A percentile compares a stretch with the other conserved stretches of the same genome.
phyloP scores from a whole-genome alignment of 2,797 vertebrate species.

The Decapterus maruadsi region DNA sequence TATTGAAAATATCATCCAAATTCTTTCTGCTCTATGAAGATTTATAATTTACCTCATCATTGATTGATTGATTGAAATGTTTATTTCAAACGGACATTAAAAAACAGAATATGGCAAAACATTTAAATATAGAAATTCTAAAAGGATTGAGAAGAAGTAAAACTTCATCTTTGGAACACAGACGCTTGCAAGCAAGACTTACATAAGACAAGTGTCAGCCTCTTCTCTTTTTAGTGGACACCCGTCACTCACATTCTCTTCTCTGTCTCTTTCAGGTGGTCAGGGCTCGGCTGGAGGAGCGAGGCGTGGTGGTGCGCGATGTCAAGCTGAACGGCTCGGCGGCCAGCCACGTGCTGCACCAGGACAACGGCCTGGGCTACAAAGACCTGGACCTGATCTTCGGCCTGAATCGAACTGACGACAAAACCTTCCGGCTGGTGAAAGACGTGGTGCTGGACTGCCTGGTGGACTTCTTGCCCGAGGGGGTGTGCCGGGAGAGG shows the following conservation, averaged over 20 bases:
- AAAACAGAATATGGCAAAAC: too few relatives aligned
- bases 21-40: neutral
- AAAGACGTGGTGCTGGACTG: slow-evolving; percentile 95
- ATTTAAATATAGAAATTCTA: too few relatives aligned
- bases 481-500: slow-evolving; percentile 91
- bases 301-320: slow-evolving; percentile 85
- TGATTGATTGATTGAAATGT: too few relatives aligned
- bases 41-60: neutral
- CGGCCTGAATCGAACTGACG: slow-evolving; percentile 86
- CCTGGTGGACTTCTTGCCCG: slow-evolving; percentile 94
- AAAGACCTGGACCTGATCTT: slow-evolving; percentile 97
- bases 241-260: slow-evolving; percentile 33
- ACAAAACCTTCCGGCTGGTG: slow-evolving; percentile 92
- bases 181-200: too few relatives aligned
- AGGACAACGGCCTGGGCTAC: slow-evolving; percentile 94
- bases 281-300: slow-evolving; percentile 91
- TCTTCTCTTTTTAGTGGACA: neutral
- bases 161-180: too few relatives aligned
- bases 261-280: slow-evolving; percentile 86
- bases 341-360: slow-evolving; percentile 93
- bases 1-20: neutral
- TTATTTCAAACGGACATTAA: too few relatives aligned
- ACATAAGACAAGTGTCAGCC: too few relatives aligned
- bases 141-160: too few relatives aligned
- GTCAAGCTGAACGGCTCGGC: slow-evolving; percentile 94